These are phyloP conservation scores for Drosophila quinaria DNA, from an alignment of 2,888 invertebrate genomes.

Conservation along the genomic window DNA sequence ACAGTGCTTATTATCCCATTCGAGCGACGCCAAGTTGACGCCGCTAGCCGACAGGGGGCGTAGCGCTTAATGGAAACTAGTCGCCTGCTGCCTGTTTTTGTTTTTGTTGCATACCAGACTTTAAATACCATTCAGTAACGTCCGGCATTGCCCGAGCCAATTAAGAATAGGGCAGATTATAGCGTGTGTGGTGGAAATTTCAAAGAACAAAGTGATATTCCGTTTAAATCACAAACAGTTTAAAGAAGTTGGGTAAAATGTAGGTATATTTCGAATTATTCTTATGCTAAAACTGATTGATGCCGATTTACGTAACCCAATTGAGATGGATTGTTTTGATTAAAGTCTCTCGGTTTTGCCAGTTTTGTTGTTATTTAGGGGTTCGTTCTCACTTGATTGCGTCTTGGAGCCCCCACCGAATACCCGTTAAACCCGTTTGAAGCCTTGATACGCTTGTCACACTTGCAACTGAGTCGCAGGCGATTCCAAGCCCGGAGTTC, in stretches of 20 bases:
- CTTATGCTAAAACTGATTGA: neutral
- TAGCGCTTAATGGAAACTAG: conserved; percentile 71
- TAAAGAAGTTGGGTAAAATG: neutral
- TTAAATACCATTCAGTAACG: conserved; percentile 43
- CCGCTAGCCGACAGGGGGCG: conserved; percentile 64
- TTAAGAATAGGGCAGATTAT: neutral
- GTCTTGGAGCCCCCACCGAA: conserved; percentile 86
- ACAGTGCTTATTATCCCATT: conserved; percentile 66
- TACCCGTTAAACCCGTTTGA: conserved; percentile 70
- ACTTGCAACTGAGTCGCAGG: conserved; percentile 58
- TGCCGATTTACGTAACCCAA: conserved; percentile 5
- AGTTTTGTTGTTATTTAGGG: conserved; percentile 17
- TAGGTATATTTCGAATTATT: neutral
- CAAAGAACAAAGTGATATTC: neutral
- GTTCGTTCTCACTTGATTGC: conserved; percentile 83
- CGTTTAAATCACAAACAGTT: neutral
- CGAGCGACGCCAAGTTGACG: conserved; percentile 74
- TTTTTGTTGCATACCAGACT: conserved; percentile 53
- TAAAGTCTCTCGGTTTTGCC: conserved; percentile 9
- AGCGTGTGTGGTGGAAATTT: neutral
- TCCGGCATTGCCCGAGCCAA: conserved; percentile 27
- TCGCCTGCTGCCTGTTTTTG: conserved; percentile 60
- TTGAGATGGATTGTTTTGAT: conserved; percentile 10
- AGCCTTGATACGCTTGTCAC: conserved; percentile 66
- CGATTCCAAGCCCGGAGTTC: conserved; percentile 24